Base-by-base conservation (phyloP, 2,888 invertebrate species). In the Copidosoma aretas region DNA sequence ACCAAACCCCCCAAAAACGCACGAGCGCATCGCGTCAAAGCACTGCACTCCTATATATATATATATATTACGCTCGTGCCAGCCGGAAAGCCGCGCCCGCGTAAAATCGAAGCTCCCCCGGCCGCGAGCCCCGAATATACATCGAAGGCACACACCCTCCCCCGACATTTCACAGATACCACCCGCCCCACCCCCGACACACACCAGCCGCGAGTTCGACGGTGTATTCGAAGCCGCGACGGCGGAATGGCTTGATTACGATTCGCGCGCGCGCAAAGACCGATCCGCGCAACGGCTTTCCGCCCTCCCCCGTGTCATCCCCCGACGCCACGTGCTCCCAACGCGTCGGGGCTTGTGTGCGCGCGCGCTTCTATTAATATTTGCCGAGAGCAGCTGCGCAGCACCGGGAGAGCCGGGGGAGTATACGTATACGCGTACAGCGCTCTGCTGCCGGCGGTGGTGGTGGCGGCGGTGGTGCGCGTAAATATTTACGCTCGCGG, bases 211-310 rank as follows among this genome's bases (percentile, higher is more conserved):
- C 46, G 24, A 52, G 56, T 57, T 68, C 58, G 51, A 62, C 49
- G 65, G 49, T n/a, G n/a, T 54, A 69, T 62, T 52, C 32, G 43
- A 15, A 21, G 21, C 62, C 53, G 24, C 43, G 32, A 60, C 32
- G 60, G 46, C 46, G 60, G 60, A 43, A 32, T 22, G 54, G 60
- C 66, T 70, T 70, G 66, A 70, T 70, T 66, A 63, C 62, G 46
- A 60, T 70, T 63, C 66, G 43, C 53, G 51, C 51, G 41, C 39
- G 64, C 53, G 46, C 41, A 68, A 56, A 63, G 53, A 60, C 49
- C 62, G 66, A 66, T 66, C 62, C 59, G 32, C n/a, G 15, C 12
- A 14, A 1, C 32, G 4, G 5, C 10, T 4, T 56, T 60, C 41
- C 25, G 57, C 19, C 52, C 32, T 52, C 19, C 32, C 32, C 21